These are phyloP conservation scores for Anabas testudineus DNA, from an alignment of 2,797 vertebrate genomes.

Conservation along the genomic window DNA sequence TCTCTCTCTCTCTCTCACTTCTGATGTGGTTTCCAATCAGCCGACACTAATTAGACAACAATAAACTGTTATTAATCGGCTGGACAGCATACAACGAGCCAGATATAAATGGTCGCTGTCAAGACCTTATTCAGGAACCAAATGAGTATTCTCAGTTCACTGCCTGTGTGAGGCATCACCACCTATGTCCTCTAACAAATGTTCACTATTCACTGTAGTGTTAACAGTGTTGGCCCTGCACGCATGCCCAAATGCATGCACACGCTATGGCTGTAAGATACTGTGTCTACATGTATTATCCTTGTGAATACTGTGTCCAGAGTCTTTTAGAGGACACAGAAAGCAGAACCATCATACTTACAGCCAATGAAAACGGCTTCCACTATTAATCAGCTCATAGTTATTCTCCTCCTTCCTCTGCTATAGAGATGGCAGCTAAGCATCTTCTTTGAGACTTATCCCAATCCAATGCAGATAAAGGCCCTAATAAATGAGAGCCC, in stretches of 20 bases:
- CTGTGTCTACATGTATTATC: conserved; percentile 80
- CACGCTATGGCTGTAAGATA: conserved; percentile 63
- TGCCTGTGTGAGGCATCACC: conserved; percentile 94
- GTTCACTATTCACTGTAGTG: conserved; percentile 95
- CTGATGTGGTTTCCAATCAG: conserved; percentile 88
- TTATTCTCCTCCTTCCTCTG: conserved; percentile 78
- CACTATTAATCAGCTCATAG: conserved; percentile 86
- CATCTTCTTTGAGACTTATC: conserved; percentile 82
- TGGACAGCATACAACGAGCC: conserved; percentile 96
- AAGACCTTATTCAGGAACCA: conserved; percentile 96
- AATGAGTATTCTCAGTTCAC: conserved; percentile 99
- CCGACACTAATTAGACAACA: conserved; percentile 99
- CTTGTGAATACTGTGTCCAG: conserved; percentile 70
- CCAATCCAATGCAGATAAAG: conserved; percentile 78
- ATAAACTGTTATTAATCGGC: conserved; percentile 99
- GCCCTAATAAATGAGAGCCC: conserved; percentile 85
- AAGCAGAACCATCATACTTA: conserved; percentile 89
- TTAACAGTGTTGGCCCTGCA: conserved; percentile 81
- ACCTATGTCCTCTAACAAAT: conserved; percentile 96
- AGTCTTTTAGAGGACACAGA: conserved; percentile 93
- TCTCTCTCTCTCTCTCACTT: conserved; percentile 49
- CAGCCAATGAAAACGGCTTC: conserved; percentile 86
- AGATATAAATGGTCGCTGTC: conserved; percentile 98
- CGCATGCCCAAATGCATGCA: conserved; percentile 86
- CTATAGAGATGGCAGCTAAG: conserved; percentile 75